Conservation (phyloP, 2,888 invertebrate species). For the Cenopis cana region DNA sequence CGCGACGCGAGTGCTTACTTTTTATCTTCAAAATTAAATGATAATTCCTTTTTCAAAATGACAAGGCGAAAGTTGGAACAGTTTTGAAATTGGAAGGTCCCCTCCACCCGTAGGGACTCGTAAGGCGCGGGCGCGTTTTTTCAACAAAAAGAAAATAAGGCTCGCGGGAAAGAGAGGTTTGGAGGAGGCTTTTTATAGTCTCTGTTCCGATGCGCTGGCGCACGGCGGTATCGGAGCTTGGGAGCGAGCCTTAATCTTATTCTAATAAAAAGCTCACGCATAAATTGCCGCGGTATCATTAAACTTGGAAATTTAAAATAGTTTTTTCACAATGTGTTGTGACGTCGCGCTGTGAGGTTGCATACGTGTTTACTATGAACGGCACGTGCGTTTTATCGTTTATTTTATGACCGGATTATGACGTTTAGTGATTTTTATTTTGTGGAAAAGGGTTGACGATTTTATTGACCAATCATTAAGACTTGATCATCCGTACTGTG, state of each 20-base stretch:
- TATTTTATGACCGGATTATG: constrained; percentile 77
- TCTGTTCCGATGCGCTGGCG: constrained; percentile 80
- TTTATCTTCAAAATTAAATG: constrained; percentile 58
- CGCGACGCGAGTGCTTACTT: constrained; percentile 60
- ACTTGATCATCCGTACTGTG: constrained; percentile 72
- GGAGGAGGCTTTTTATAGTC: constrained; percentile 81
- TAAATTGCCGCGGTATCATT: constrained; percentile 77
- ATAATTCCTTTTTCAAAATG: constrained; percentile 66
- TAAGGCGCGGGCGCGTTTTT: constrained; percentile 72
- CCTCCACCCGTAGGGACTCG: constrained; percentile 67
- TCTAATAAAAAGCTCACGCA: constrained; percentile 83
- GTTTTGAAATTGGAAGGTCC: constrained; percentile 69
- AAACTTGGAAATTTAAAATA: constrained; percentile 67
- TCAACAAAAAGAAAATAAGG: constrained; percentile 77
- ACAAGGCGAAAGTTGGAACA: constrained; percentile 64
- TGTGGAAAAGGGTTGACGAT: constrained; percentile 74
- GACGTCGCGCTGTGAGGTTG: constrained; percentile 66
- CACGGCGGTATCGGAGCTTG: constrained; percentile 82
- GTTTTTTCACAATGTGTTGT: constrained; percentile 65
- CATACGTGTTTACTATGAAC: constrained; percentile 73
- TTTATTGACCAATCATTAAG: constrained; percentile 76
- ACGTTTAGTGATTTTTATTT: constrained; percentile 77
- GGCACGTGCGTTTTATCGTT: constrained; percentile 79
- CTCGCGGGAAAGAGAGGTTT: constrained; percentile 82
- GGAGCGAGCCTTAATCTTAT: constrained; percentile 81